A percentile compares a stretch with the other conserved stretches of the same genome.
Evolutionary conservation across 2,888 invertebrate genomes (phyloP).

Genomic region (Tachina grossa): DNA sequence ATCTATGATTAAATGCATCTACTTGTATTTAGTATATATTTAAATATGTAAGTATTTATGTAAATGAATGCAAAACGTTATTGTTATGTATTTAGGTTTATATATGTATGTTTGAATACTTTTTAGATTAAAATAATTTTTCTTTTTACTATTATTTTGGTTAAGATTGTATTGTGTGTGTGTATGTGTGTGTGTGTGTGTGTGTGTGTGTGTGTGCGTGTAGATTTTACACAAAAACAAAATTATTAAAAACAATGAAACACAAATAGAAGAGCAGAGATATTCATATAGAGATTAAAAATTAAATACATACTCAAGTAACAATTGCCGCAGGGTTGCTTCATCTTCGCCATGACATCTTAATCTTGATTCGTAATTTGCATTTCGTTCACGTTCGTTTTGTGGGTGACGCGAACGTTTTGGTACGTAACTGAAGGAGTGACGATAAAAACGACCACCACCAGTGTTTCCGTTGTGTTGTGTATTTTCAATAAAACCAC

Average conservation of each 20-base stretch:
- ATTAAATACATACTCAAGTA: conserved; percentile 90
- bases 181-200: background rate
- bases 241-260: conserved; percentile 7
- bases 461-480: conserved; percentile 80
- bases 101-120: background rate
- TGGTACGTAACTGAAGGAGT: conserved; percentile 83
- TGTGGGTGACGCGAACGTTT: conserved; percentile 81
- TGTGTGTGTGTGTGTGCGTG: background rate
- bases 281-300: conserved; percentile 28
- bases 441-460: conserved; percentile 81
- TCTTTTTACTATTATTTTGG: conserved; percentile 14
- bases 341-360: conserved; percentile 89
- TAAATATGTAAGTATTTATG: background rate
- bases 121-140: conserved; percentile 18
- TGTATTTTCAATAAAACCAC: conserved; percentile 78
- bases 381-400: conserved; percentile 80
- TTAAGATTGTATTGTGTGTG: conserved; percentile 15
- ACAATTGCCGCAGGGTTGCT: conserved; percentile 96
- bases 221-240: background rate
- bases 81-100: background rate
- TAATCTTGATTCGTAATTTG: conserved; percentile 81
- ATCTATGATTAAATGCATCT: conserved; percentile 28
- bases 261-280: background rate
- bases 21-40: conserved; percentile 9
- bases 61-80: background rate